phyloP scores from a whole-genome alignment of 1,140 invertebrate species.

The Papilio xuthus region DNA sequence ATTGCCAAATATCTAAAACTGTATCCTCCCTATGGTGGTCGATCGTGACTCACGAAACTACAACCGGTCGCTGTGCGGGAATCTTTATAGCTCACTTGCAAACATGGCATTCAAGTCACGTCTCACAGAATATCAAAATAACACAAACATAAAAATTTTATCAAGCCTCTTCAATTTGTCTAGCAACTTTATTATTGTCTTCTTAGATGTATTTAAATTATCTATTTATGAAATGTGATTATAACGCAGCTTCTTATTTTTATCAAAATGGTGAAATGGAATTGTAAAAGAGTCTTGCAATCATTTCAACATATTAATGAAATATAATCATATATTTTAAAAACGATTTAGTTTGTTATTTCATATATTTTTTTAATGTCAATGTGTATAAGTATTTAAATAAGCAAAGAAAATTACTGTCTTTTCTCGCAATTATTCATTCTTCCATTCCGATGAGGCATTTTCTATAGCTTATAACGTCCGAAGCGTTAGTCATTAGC shows the following conservation, averaged over 20 bases:
- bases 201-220: not conserved
- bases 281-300: not conserved
- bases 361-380: too few species aligned
- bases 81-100: conserved; percentile 12
- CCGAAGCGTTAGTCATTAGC: not conserved
- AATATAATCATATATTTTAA: too few species aligned
- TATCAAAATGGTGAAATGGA: not conserved
- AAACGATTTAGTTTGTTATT: too few species aligned
- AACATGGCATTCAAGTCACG: conserved; percentile 9
- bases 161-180: conserved; percentile 2
- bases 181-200: not conserved
- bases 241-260: not conserved
- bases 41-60: conserved; percentile 10
- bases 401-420: not conserved
- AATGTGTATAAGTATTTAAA: not conserved
- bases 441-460: not conserved
- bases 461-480: not conserved
- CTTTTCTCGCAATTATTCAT: not conserved
- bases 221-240: not conserved
- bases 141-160: conserved; percentile 11
- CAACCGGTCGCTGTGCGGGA: not conserved
- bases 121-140: conserved; percentile 13
- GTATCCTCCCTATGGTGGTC: not conserved
- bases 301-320: too few species aligned
- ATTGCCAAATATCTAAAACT: conserved; percentile 15